phyloP scores from a whole-genome alignment of 2,797 vertebrate genomes.

The Sebastes minor region DNA sequence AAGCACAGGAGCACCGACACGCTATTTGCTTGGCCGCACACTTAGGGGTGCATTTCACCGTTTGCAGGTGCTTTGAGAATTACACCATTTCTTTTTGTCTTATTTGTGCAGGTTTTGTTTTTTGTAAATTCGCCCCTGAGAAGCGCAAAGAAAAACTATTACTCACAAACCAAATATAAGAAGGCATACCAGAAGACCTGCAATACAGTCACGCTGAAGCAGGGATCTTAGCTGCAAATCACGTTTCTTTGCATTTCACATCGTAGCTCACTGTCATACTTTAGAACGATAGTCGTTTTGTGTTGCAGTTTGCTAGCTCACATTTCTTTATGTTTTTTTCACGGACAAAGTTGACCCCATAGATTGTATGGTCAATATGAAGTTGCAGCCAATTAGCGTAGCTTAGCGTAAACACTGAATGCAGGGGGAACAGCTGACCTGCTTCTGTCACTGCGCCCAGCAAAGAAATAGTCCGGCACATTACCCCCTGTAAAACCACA shows the following conservation, averaged over 20 bases:
- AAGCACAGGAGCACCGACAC: too few relatives aligned
- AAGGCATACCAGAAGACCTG: not conserved
- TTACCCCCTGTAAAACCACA: not conserved
- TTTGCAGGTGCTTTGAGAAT: too few relatives aligned
- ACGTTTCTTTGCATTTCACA: not conserved
- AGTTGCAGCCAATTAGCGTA: not conserved
- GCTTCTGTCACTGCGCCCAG: not conserved
- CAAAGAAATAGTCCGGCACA: not conserved
- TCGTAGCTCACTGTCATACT: not conserved
- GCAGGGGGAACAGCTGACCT: not conserved
- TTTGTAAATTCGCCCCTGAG: not conserved
- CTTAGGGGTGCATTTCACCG: too few relatives aligned
- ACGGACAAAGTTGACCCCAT: not conserved
- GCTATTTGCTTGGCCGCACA: too few relatives aligned
- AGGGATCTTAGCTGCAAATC: not conserved
- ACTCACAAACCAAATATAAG: not conserved
- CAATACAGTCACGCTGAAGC: not conserved
- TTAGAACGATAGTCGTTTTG: not conserved
- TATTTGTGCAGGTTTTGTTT: not conserved
- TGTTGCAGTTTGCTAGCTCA: not conserved
- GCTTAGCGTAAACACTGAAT: not conserved
- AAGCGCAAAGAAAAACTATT: not conserved
- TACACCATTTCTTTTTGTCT: too few relatives aligned
- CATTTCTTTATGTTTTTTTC: not conserved
- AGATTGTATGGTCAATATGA: not conserved